Evolutionary conservation across 2,113 vertebrate genomes (phyloP), one percentile per base, ranked within the genome.

Genomic region (Leptodactylus fuscus): DNA sequence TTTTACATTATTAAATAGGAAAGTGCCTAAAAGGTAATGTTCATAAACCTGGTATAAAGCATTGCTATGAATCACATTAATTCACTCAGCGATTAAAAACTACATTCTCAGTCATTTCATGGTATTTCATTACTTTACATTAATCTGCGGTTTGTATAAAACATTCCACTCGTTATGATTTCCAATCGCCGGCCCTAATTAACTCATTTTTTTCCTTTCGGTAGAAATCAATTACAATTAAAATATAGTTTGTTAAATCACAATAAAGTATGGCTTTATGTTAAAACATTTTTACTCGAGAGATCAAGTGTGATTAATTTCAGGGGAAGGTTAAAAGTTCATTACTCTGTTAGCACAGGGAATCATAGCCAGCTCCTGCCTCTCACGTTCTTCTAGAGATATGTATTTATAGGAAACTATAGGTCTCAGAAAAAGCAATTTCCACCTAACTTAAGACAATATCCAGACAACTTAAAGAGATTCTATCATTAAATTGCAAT

Each of bases 141-240:
- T 78, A 88, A 87, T 81, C 85, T 85, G 81, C 87, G 89, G 79
- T 86, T 85, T 87, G 83, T 83, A 89, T 53, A 87, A 78, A 87
- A 79, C 22, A 87, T 91, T 93, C 91, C 90, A 90, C 91, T 90
- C 87, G 90, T 65, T 87, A 90, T 75, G 87, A 89, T 91, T 92
- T 91, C 88, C 89, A 90, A 90, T 91, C 91, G 82, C 87, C 74
- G 73, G 81, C 85, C 91, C 91, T 92, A 92, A 94, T 94, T 92
- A 94, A 92, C 91, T 93, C 88, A 90, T 92, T 94, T 94, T 92
- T 83, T 70, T 92, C 90, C 65, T 91, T 92, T 93, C 85, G 84
- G 81, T 91, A 91, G 81, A 92, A 93, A 93, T 94, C 93, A 94
- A 93, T 94, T 94, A 92, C 92, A 94, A 94, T 93, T 94, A 94